Evolutionary conservation across 1,140 invertebrate genomes (phyloP).

Genomic region (Drosophila oshimai): DNA sequence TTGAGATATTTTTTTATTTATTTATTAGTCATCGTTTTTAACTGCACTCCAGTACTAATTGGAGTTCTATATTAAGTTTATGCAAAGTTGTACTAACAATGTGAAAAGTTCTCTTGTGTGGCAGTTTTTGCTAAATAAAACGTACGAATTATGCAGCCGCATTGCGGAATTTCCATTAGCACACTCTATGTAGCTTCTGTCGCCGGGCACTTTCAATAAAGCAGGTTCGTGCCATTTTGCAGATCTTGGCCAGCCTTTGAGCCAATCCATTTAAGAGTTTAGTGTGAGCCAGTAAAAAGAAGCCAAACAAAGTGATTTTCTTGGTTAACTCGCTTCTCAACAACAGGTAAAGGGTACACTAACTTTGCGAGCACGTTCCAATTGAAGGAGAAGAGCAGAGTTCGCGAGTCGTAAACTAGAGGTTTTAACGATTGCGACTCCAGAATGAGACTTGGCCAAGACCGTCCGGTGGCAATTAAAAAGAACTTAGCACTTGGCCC

Average conservation of each 20-base stretch:
- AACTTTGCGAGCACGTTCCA: constrained; percentile 22
- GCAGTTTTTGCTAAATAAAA: neutral
- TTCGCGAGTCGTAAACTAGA: constrained; percentile 33
- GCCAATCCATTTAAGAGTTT: constrained; percentile 1
- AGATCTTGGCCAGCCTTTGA: neutral
- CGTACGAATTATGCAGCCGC: constrained; percentile 2
- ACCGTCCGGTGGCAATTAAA: constrained; percentile 61
- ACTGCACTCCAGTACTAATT: neutral
- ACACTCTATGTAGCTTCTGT: constrained; percentile 1
- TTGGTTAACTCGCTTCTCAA: neutral
- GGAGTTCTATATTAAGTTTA: neutral
- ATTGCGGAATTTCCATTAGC: constrained; percentile 25
- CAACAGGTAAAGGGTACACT: constrained; percentile 11
- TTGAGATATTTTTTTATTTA: too few species aligned
- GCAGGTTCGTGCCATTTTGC: constrained; percentile 26
- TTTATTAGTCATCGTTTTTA: too few species aligned
- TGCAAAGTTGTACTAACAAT: neutral
- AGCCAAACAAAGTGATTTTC: constrained; percentile 19
- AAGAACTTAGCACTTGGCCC: constrained; percentile 67
- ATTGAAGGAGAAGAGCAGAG: constrained; percentile 10
- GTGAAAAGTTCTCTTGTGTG: neutral
- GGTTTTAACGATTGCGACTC: constrained; percentile 19
- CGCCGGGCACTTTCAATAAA: constrained; percentile 5
- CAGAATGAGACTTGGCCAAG: constrained; percentile 25
- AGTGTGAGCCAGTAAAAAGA: neutral